Conservation (phyloP, 2,113 vertebrate genomes). For the Misgurnus anguillicaudatus region DNA sequence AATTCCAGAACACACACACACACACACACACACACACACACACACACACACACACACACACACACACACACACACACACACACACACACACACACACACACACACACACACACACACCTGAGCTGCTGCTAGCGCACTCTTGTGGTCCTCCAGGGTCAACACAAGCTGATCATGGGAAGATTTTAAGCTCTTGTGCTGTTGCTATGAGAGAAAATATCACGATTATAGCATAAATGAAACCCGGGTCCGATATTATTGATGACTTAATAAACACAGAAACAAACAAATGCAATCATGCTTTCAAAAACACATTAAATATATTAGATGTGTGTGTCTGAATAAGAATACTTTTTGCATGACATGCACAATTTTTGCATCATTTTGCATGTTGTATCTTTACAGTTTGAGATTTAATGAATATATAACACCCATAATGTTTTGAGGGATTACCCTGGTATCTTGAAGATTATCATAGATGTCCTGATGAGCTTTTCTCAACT, state of each 20-base stretch:
- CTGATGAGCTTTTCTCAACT: slow-evolving; percentile 92
- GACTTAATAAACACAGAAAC: neutral
- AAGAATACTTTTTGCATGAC: neutral
- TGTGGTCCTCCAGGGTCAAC: slow-evolving; percentile 97
- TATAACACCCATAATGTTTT: neutral
- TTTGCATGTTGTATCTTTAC: neutral
- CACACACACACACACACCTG: slow-evolving; percentile 82
- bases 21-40: slow-evolving; percentile 84
- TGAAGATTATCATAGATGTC: slow-evolving; percentile 92
- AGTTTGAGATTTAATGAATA: neutral
- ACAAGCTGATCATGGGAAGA: slow-evolving; percentile 86
- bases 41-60: slow-evolving; percentile 84
- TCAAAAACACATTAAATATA: too few species aligned
- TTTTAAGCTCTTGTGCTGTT: slow-evolving; percentile 91
- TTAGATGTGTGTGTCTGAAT: neutral
- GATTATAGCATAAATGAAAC: slow-evolving; percentile 7
- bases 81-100: neutral
- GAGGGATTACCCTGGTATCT: slow-evolving; percentile 84
- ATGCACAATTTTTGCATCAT: neutral
- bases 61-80: neutral
- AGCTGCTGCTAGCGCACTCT: slow-evolving; percentile 93
- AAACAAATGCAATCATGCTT: too few species aligned
- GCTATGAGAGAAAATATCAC: slow-evolving; percentile 76
- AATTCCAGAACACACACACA: too few species aligned
- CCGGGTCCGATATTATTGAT: neutral